A percentile compares a stretch with the other conserved stretches of the same genome.
Conservation (phyloP, 2,888 invertebrate species). For the Ecliptopera silaceata region DNA sequence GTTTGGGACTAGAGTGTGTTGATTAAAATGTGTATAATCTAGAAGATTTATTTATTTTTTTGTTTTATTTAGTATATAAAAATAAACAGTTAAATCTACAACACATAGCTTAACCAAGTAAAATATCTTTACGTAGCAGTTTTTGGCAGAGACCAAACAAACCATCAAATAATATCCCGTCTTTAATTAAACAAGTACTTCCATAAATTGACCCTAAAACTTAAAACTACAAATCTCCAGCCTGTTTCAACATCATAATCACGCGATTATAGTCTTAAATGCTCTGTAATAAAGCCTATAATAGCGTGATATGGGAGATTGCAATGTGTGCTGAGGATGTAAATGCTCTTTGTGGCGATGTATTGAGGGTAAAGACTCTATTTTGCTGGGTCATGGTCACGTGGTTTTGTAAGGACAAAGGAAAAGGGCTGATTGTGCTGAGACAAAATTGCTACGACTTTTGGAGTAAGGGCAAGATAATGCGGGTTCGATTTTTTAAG, state of each 20-base stretch:
- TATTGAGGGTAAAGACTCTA: slow-evolving; percentile 34
- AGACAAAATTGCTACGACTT: neutral
- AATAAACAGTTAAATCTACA: no score
- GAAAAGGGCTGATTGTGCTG: slow-evolving; percentile 10
- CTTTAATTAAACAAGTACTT: neutral
- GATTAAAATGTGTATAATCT: no score
- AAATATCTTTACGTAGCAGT: no score
- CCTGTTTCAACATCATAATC: slow-evolving; percentile 13
- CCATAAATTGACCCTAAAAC: neutral
- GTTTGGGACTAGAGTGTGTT: no score
- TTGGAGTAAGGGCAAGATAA: no score
- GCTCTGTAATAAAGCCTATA: slow-evolving; percentile 18
- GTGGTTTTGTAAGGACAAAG: slow-evolving; percentile 28
- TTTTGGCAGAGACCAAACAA: no score
- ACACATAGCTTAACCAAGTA: no score
- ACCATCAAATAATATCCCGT: no score
- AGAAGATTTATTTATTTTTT: no score
- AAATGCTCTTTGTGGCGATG: slow-evolving; percentile 46
- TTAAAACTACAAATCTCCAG: slow-evolving; percentile 4
- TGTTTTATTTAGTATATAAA: no score
- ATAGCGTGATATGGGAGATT: slow-evolving; percentile 14
- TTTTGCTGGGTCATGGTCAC: slow-evolving; percentile 40
- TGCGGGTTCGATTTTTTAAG: no score
- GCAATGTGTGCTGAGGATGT: slow-evolving; percentile 40
- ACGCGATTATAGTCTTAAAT: slow-evolving; percentile 11